phyloP scores from a whole-genome alignment of 2,888 invertebrate species.

The Atherix ibis region DNA sequence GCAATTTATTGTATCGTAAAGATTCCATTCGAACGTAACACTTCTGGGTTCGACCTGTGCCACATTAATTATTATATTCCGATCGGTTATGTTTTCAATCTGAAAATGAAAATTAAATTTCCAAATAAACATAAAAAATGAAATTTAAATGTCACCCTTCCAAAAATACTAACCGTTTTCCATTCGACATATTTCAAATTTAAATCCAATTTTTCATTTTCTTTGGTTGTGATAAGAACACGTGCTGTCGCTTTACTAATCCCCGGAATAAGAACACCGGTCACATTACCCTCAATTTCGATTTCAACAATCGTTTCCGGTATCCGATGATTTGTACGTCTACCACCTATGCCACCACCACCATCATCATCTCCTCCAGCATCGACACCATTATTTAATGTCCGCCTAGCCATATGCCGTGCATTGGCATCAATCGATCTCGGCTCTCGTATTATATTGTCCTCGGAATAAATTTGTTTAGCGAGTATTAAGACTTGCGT shows the following conservation, averaged over 20 bases:
- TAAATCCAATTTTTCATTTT: constrained; percentile 25
- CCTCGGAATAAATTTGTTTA: constrained; percentile 1
- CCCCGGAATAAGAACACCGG: constrained; percentile 26
- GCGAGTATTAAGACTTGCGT: constrained; percentile 11
- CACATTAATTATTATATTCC: constrained; percentile 3
- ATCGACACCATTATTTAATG: not conserved
- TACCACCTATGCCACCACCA: not conserved
- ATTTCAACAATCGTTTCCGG: constrained; percentile 1
- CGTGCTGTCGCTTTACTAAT: constrained; percentile 24
- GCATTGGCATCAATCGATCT: constrained; percentile 2
- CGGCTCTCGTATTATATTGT: not conserved
- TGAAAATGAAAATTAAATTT: constrained; percentile 10
- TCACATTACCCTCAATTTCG: constrained; percentile 24
- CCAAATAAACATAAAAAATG: not conserved
- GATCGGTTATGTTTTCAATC: constrained; percentile 26
- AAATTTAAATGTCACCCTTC: not conserved
- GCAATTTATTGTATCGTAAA: constrained; percentile 8
- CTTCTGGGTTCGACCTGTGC: constrained; percentile 22
- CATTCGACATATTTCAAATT: constrained; percentile 30
- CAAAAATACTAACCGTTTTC: constrained; percentile 24
- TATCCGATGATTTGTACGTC: not conserved
- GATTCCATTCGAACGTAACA: constrained; percentile 19
- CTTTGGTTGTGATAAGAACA: constrained; percentile 25
- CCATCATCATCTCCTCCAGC: not conserved
- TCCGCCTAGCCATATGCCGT: not conserved